Conservation (phyloP, 1,140 invertebrate species). For the Harlomillsia oculata region DNA sequence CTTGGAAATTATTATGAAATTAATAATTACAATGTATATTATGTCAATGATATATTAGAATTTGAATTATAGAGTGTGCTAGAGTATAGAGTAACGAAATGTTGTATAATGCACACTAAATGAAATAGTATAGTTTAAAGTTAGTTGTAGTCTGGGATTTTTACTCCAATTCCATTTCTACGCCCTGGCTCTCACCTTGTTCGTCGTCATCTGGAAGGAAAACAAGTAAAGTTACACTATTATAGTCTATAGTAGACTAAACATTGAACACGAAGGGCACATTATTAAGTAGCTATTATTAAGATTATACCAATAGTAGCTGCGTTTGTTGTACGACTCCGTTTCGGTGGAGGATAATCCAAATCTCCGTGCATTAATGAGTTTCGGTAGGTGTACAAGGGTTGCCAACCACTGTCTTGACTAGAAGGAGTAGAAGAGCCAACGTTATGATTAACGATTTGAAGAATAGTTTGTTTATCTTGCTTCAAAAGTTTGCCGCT, state of each 20-base stretch:
- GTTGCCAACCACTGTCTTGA: slow-evolving; percentile 83
- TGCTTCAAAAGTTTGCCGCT: slow-evolving; percentile 91
- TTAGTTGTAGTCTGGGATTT: too few relatives aligned
- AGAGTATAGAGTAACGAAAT: too few relatives aligned
- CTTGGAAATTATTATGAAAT: too few relatives aligned
- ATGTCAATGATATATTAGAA: too few relatives aligned
- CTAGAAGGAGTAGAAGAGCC: slow-evolving; percentile 68
- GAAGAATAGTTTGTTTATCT: slow-evolving; percentile 85
- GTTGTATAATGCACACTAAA: too few relatives aligned
- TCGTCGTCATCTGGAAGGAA: slow-evolving; percentile 14
- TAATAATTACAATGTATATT: too few relatives aligned
- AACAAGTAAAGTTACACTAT: not conserved
- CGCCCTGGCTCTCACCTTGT: slow-evolving; percentile 12
- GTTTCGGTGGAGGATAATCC: slow-evolving; percentile 58
- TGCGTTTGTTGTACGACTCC: slow-evolving; percentile 54
- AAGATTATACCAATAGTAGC: slow-evolving; percentile 19
- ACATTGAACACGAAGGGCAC: not conserved
- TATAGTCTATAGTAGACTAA: not conserved
- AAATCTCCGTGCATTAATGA: slow-evolving; percentile 80
- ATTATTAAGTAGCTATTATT: not conserved
- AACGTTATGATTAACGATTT: slow-evolving; percentile 69
- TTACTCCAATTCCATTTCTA: slow-evolving; percentile 19
- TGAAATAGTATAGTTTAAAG: too few relatives aligned
- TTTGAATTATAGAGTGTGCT: too few relatives aligned
- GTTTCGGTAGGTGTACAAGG: slow-evolving; percentile 74